A percentile compares a stretch with the other conserved stretches of the same genome.
Evolutionary conservation across 2,888 invertebrate genomes (phyloP).

Genomic region (Hirtodrosophila histrioides): DNA sequence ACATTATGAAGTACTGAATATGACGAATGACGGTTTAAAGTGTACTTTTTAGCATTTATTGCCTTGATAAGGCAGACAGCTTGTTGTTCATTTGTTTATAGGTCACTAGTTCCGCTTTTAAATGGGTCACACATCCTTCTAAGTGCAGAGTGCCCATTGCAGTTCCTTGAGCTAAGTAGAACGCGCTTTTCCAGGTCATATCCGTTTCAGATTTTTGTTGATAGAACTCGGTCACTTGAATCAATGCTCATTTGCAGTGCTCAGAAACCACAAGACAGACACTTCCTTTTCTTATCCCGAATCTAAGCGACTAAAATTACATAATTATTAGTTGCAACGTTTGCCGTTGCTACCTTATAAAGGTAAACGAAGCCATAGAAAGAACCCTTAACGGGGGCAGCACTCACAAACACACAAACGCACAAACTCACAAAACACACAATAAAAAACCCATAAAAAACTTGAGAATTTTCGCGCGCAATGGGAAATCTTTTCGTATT

Average conservation of each 20-base stretch:
- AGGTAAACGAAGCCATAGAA: constrained; percentile 39
- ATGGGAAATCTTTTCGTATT: constrained; percentile 52
- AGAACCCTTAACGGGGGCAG: too few relatives aligned
- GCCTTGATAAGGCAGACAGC: constrained; percentile 1
- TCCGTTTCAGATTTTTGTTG: constrained; percentile 43
- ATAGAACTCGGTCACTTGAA: constrained; percentile 48
- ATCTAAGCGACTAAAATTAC: constrained; percentile 66
- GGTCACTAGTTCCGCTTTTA: constrained; percentile 61
- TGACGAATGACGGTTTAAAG: constrained; percentile 18
- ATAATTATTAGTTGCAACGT: constrained; percentile 61
- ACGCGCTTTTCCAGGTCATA: constrained; percentile 62
- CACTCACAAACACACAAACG: too few relatives aligned
- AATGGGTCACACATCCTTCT: constrained; percentile 58
- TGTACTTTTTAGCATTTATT: constrained; percentile 1
- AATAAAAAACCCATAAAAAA: constrained; percentile 64
- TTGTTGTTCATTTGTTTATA: constrained; percentile 17
- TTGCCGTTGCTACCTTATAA: constrained; percentile 18
- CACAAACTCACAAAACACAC: constrained; percentile 11
- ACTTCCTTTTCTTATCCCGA: constrained; percentile 58
- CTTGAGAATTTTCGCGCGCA: constrained; percentile 77
- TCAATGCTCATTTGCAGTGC: constrained; percentile 20
- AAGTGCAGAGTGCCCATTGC: constrained; percentile 13
- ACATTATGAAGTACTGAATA: constrained; percentile 5
- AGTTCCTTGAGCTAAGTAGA: constrained; percentile 27
- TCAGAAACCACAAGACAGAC: constrained; percentile 51